Base-by-base conservation (phyloP, 2,888 invertebrate species). In the Mythimna pallens region DNA sequence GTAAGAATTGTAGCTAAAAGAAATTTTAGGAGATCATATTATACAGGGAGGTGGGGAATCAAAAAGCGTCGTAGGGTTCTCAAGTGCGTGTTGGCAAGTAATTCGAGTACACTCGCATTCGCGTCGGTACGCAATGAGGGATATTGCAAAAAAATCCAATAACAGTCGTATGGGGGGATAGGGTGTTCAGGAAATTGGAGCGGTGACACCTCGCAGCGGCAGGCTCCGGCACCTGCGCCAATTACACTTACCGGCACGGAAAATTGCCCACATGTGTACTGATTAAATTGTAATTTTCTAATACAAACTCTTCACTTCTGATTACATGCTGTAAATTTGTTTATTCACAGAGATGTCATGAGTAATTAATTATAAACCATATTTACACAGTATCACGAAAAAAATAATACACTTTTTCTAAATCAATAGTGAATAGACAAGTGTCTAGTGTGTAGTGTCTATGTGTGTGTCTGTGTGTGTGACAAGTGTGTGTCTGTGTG, bases 131-230 rank as follows among this genome's bases (percentile, higher is more conserved):
- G 92, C 91, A 90, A 91, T 91, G 91, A 92, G 90, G 92, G 92
- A 94, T 93, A 94, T 94, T 92, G 92, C 91, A 91, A 93, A 89
- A 92, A 94, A 94, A 93, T 91, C 93, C 91, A 94, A 94, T 93
- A 94, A 94, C 88, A 85, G 80, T 82, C 79, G 85, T 80, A 65
- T 84, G 78, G 86, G 85, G 70, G 78, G 66, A 80, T 72, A 81
- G 88, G 89, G 87, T 85, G 89, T 83, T 82, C 88, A 90, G 93
- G 93, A 94, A 94, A 94, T 94, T 93, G 93, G 92, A 92, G 91
- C 88, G 92, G 90, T 91, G 93, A 92, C 93, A 93, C 91, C 89
- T 90, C 88, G 84, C 88, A 88, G 83, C 81, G 89, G 86, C 87
- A 83, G 76, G 75, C 81, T 80, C 76, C 86, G 84, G 86, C 92